A percentile compares a stretch with the other conserved stretches of the same genome.
Conservation (phyloP, 2,888 invertebrate species). For the Lycocerus yunnanus region DNA sequence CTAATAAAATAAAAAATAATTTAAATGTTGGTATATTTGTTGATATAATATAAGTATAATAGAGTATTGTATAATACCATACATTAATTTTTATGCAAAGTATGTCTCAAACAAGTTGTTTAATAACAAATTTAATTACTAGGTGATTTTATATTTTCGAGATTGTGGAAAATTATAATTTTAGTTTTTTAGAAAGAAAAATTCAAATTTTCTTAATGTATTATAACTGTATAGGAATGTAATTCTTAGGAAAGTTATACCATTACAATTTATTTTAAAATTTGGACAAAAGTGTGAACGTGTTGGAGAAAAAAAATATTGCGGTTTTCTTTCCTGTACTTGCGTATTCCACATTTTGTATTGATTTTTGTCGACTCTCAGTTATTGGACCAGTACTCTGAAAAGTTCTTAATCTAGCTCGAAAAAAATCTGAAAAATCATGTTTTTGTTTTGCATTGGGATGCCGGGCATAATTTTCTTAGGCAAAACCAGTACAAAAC, state of each 20-base stretch:
- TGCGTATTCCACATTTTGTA: conserved; percentile 2
- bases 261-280: background rate
- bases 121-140: background rate
- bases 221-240: background rate
- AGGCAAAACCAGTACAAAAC: background rate
- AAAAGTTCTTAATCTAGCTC: background rate
- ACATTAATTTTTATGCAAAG: background rate
- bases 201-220: background rate
- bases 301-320: background rate
- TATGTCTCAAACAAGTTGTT: background rate
- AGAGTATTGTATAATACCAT: background rate
- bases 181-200: background rate
- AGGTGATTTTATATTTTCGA: background rate
- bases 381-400: conserved; percentile 2
- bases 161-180: background rate
- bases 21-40: background rate
- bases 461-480: background rate
- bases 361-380: conserved; percentile 5
- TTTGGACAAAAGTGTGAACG: background rate
- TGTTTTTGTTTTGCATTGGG: background rate
- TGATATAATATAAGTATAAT: background rate
- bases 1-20: background rate
- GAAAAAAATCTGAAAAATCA: background rate
- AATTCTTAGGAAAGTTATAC: background rate
- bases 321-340: background rate